These are phyloP conservation scores for Naja naja DNA, from an alignment of 2,113 vertebrate species.

Conservation along the genomic window DNA sequence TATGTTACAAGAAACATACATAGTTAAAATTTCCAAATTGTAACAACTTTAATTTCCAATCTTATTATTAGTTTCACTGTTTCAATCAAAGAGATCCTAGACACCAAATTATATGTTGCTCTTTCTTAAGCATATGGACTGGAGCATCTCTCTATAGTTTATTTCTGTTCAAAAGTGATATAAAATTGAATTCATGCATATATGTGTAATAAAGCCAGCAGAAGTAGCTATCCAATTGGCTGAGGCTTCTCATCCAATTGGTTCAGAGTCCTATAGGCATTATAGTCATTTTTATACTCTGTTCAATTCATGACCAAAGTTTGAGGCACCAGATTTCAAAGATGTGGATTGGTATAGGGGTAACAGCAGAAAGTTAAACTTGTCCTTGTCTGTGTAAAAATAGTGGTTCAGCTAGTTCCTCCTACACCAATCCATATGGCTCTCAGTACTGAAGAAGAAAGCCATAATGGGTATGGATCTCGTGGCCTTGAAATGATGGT, in stretches of 20 bases:
- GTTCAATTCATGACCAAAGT: neutral
- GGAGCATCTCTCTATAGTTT: neutral
- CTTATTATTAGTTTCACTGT: neutral
- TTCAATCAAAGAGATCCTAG: neutral
- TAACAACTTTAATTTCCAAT: neutral
- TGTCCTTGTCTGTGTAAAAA: conserved; percentile 79
- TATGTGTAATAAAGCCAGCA: conserved; percentile 19
- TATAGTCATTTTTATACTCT: neutral
- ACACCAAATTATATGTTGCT: neutral
- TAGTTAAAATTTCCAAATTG: neutral
- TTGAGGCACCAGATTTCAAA: conserved; percentile 43
- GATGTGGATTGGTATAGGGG: conserved; percentile 80
- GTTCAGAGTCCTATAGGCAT: neutral
- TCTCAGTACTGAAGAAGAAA: conserved; percentile 62
- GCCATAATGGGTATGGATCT: conserved; percentile 56
- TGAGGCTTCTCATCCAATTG: neutral
- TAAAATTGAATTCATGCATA: conserved; percentile 17
- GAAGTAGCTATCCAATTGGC: neutral
- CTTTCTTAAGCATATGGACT: neutral
- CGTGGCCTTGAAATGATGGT: conserved; percentile 43
- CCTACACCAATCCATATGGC: conserved; percentile 79
- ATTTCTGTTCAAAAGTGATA: neutral
- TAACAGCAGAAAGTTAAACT: conserved; percentile 83
- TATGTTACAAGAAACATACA: neutral
- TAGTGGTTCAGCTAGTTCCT: conserved; percentile 81